phyloP scores from a whole-genome alignment of 2,113 vertebrate genomes.

The Halichoeres trimaculatus region DNA sequence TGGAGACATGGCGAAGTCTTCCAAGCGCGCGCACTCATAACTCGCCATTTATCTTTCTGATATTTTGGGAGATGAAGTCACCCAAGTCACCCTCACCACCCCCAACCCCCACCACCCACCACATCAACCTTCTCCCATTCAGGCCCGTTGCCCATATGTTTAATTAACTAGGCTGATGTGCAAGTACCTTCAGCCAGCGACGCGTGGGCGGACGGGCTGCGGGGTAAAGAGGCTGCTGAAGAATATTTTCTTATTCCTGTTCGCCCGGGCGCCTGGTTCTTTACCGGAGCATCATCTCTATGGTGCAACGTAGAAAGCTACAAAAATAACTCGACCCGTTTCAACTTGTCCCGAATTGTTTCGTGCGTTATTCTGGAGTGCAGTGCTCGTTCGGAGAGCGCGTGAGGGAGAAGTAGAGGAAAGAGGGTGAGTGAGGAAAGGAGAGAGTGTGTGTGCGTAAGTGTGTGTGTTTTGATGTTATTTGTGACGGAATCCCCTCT shows the following conservation, averaged over 20 bases:
- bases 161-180: conserved; percentile 80
- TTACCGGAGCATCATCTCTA: conserved; percentile 45
- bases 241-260: conserved; percentile 55
- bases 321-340: conserved; percentile 57
- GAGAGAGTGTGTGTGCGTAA: conserved; percentile 16
- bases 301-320: conserved; percentile 32
- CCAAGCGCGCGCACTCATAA: conserved; percentile 29
- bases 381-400: conserved; percentile 27
- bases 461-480: conserved; percentile 67
- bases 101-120: not conserved
- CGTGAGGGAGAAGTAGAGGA: conserved; percentile 12
- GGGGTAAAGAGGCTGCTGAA: conserved; percentile 63
- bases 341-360: conserved; percentile 66
- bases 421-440: conserved; percentile 6
- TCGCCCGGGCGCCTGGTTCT: conserved; percentile 39
- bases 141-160: conserved; percentile 69
- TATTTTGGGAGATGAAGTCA: conserved; percentile 68
- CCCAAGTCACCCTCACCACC: conserved; percentile 24
- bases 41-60: conserved; percentile 28
- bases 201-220: conserved; percentile 73
- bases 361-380: conserved; percentile 16
- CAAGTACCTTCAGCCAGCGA: conserved; percentile 74
- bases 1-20: conserved; percentile 32
- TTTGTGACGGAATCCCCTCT: conserved; percentile 81
- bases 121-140: conserved; percentile 32